Conservation (phyloP, 2,888 invertebrate species). For the Tipula helvola region DNA sequence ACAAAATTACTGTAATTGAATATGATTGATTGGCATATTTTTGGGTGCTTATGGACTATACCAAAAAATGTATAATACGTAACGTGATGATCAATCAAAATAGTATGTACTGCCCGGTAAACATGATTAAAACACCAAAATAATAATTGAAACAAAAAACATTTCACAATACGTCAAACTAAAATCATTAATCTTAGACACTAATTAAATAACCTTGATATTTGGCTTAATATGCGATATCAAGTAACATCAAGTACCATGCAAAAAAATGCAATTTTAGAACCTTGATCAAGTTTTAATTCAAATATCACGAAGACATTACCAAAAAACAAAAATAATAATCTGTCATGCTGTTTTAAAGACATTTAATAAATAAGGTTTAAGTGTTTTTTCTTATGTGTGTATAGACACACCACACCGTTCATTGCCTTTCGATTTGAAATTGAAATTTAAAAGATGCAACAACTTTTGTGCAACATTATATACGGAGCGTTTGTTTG, state of each 20-base stretch:
- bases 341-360: too few species aligned
- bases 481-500: background rate
- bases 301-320: too few species aligned
- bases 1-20: background rate
- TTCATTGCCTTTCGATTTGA: too few species aligned
- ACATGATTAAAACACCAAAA: too few species aligned
- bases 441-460: too few species aligned
- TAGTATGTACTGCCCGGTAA: background rate
- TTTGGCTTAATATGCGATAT: background rate
- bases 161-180: background rate
- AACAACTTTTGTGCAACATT: too few species aligned
- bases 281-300: background rate
- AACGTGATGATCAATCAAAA: background rate
- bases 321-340: too few species aligned
- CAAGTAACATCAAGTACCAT: background rate
- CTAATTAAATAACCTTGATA: background rate
- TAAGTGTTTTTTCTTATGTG: too few species aligned
- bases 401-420: too few species aligned
- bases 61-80: background rate
- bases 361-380: too few species aligned
- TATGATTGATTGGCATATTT: background rate
- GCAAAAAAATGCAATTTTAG: background rate
- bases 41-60: background rate
- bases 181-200: background rate
- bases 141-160: background rate